A percentile compares a stretch with the other conserved stretches of the same genome.
Conservation (phyloP, 2,797 vertebrate genomes). For the Orestias chungarensis region DNA sequence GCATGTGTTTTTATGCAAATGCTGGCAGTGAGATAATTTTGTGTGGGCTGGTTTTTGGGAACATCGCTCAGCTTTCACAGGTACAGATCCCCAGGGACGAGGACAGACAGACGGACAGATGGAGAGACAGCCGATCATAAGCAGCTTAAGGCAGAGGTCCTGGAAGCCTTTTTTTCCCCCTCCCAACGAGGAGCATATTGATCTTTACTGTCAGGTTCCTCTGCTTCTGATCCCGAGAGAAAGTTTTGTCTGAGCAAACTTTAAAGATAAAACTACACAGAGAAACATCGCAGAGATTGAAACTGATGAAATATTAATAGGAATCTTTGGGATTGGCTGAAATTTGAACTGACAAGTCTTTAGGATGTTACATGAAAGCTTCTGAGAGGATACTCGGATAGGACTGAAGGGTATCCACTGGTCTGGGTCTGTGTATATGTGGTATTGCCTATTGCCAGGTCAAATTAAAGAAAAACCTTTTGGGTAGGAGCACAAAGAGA, state of each 20-base stretch:
- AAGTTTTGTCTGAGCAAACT: constrained; percentile 9
- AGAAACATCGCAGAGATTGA: neutral
- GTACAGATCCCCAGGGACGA: constrained; percentile 64
- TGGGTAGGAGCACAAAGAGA: constrained; percentile 36
- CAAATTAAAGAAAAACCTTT: constrained; percentile 44
- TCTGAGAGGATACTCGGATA: constrained; percentile 24
- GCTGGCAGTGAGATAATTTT: constrained; percentile 55
- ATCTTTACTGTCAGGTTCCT: constrained; percentile 43
- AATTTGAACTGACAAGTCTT: constrained; percentile 54
- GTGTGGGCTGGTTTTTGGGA: constrained; percentile 58
- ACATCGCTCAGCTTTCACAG: constrained; percentile 67
- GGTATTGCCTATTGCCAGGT: constrained; percentile 45
- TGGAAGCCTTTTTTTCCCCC: constrained; percentile 38
- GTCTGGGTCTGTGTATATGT: neutral
- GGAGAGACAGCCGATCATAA: constrained; percentile 53
- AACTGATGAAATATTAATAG: constrained; percentile 12
- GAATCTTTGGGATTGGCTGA: constrained; percentile 14
- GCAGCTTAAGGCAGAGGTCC: constrained; percentile 63
- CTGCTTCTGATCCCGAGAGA: constrained; percentile 42
- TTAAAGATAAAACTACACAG: constrained; percentile 16
- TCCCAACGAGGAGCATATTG: constrained; percentile 52
- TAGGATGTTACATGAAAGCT: constrained; percentile 36
- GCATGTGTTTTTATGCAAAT: constrained; percentile 53
- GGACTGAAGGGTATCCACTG: constrained; percentile 15
- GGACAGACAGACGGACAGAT: constrained; percentile 59